These are phyloP conservation scores for Macropis europaea DNA, from an alignment of 2,888 invertebrate species.

Conservation along the genomic window DNA sequence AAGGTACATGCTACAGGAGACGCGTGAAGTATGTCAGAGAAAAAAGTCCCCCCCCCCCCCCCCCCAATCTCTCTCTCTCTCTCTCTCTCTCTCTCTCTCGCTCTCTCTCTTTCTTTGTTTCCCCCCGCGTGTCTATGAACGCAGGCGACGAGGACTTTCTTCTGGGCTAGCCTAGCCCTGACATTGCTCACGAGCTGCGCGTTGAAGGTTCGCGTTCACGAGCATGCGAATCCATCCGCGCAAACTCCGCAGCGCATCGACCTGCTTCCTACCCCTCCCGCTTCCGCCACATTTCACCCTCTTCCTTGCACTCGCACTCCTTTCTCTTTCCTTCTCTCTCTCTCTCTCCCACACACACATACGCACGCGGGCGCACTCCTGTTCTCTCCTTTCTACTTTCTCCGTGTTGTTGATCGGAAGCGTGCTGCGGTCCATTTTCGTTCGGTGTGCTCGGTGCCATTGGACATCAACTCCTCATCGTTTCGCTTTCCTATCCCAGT, in stretches of 20 bases:
- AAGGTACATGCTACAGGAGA: background rate
- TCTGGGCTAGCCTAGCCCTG: conserved; percentile 67
- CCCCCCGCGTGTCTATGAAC: no score
- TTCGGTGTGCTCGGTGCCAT: background rate
- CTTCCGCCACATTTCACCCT: background rate
- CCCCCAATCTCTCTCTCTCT: no score
- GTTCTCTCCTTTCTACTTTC: conserved; percentile 8
- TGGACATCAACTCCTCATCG: background rate
- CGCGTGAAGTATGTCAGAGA: conserved; percentile 69
- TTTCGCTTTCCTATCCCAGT: background rate
- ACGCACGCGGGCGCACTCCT: background rate
- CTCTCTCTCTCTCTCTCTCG: no score
- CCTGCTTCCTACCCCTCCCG: background rate
- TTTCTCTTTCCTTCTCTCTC: background rate
- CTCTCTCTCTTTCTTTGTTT: no score
- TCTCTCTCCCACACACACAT: background rate
- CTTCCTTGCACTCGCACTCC: no score
- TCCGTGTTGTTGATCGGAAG: background rate
- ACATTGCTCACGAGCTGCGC: conserved; percentile 70
- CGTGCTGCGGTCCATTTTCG: background rate
- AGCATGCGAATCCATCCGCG: background rate
- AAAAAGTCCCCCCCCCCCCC: conserved; percentile 56
- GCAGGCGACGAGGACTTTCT: conserved; percentile 26
- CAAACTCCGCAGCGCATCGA: conserved; percentile 10
- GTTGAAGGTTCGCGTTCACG: background rate